Evolutionary conservation across 2,797 vertebrate genomes (phyloP), one percentile per base, ranked within the genome.

Genomic region (Scolopax bukidnonensis): DNA sequence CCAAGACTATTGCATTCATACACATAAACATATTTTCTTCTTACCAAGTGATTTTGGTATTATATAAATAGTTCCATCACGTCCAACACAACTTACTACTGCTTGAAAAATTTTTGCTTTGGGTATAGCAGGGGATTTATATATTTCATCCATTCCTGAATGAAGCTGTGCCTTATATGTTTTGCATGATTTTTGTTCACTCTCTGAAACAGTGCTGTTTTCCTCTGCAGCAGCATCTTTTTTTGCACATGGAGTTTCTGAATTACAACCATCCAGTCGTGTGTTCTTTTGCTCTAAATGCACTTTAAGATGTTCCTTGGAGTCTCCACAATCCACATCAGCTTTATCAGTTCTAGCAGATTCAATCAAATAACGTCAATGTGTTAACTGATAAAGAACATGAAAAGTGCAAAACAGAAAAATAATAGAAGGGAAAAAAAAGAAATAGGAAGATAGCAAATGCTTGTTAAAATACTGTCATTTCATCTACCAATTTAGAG

Each of bases 61-160:
- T 89, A 97, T 91, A 50, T 99, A 99, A 96, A 99, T 98, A 77
- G 98, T 97, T 53, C 99, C 99, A 67, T 99, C 98, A 4, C 97
- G 97, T 91, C 98, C 98, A 76, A 99, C 19, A 5, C 97, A 98
- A 51, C 98, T 98, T 48, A 99, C 97, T 59, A 59, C 80, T 93
- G 98, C 98, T 41, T 96, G 94, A 64, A 98, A 97, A 81, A 90
- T 56, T 87, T 98, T 97, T 1, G 69, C 86, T 56, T 96, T 92
- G 9, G 99, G 99, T 86, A 99, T 91, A 96, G 98, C 51, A 18
- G 99, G 99, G 47, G 98, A 97, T 33, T 94, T 96, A 88, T 99
- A 99, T 24, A 94, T 87, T 64, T 93, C 90, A 16, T 97, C 97
- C 51, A 54, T 56, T 93, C 36, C 89, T 69, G 92, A 71, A n/a